A percentile compares a stretch with the other conserved stretches of the same genome.
Evolutionary conservation across 1,140 invertebrate species (phyloP).

Genomic region (Heliothis subflexa): DNA sequence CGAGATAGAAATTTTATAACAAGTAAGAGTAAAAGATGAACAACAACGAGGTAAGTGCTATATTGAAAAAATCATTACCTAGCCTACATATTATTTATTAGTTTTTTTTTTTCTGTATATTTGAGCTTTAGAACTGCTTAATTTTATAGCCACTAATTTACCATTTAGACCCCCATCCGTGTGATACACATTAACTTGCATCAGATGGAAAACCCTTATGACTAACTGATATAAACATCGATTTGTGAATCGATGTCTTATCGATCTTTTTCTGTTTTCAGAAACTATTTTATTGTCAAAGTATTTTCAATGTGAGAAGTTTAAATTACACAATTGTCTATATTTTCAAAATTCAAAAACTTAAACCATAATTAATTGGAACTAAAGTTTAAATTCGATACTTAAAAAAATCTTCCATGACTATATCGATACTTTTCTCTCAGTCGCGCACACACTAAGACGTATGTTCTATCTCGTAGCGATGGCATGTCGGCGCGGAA

Average conservation of each 20-base stretch:
- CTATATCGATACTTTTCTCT: neutral
- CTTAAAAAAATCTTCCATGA: neutral
- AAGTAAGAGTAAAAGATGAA: neutral
- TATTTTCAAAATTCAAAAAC: too few relatives aligned
- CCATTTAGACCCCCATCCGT: conserved; percentile 26
- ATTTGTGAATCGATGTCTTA: too few relatives aligned
- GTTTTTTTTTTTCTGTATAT: conserved; percentile 7
- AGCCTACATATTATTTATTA: neutral
- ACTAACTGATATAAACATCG: neutral
- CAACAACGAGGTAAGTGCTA: conserved; percentile 10
- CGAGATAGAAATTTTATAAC: too few relatives aligned
- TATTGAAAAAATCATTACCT: neutral
- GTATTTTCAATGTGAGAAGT: too few relatives aligned
- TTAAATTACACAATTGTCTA: too few relatives aligned
- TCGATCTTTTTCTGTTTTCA: too few relatives aligned
- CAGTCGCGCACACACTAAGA: neutral
- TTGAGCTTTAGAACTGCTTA: conserved; percentile 35
- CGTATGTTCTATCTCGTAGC: conserved; percentile 53
- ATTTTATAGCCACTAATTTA: conserved; percentile 39
- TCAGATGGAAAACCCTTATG: conserved; percentile 7
- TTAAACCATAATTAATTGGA: too few relatives aligned
- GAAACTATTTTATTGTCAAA: too few relatives aligned
- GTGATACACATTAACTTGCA: conserved; percentile 34
- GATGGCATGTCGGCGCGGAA: conserved; percentile 75
- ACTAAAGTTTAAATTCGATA: neutral